Base-by-base conservation (phyloP, 1,140 invertebrate genomes). In the Pseudomyrmex pallidus region DNA sequence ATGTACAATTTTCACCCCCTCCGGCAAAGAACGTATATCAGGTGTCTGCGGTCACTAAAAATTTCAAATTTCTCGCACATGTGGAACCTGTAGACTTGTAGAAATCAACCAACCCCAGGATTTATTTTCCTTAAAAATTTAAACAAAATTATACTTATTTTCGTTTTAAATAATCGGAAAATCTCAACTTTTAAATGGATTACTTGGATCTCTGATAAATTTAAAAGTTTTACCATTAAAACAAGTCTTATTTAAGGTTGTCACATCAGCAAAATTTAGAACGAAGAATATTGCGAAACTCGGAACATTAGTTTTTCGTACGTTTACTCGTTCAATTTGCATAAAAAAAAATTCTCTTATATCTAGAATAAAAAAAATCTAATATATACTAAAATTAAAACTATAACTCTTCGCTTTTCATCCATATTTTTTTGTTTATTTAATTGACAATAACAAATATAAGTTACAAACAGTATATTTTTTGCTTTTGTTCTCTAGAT, bases 401-500 rank as follows among this genome's bases (percentile, higher is more conserved):
- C 5, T 56, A 22, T 67, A 54, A 56, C 5, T 12, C 44, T 68
- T 77, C 0, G 35, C 35, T 67, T 25, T 25, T 25, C 3, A 25
- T 25, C 10, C 25, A 54, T 56, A 56, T 20, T 46, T 54, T 46
- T 4, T 67, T 67, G 2, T 56, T 52, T 59, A 2, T 12, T 46
- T 15, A 67, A 67, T 67, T 77, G 56, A 2, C 13, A 76, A 17
- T 67, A 77, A 77, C 56, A 56, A 35, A 35, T 35, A 0, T 0
- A 7, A 35, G 35, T 35, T 35, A 35, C 35, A 35, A 35, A 35
- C 0, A 35, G 54, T 77, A 9, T 35, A 7, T 54, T 67, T 25
- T 7, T 13, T 44, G 1, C 13, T 22, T 1, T 4, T 7, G 22
- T 13, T 54, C 12, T 20, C 54, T 20, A 77, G 12, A 77, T 35